These are phyloP conservation scores for Cardiocondyla obscurior DNA, from an alignment of 1,140 invertebrate species.

Conservation along the genomic window DNA sequence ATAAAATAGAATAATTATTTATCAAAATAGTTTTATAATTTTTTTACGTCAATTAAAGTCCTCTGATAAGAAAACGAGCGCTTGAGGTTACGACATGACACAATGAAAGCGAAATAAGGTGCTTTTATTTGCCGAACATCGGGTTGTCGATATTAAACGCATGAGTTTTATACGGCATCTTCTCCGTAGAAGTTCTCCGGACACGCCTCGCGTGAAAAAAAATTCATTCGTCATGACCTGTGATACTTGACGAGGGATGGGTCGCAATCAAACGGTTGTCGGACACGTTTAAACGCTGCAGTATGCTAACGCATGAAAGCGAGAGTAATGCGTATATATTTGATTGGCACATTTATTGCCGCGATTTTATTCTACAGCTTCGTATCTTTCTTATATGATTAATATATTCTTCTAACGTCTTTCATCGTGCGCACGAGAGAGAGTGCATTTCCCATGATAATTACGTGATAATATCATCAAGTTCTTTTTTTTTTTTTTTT, in stretches of 20 bases:
- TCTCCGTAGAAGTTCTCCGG: background rate
- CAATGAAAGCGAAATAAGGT: background rate
- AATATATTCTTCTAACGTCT: background rate
- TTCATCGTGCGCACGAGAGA: background rate
- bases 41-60: background rate
- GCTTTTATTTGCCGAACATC: background rate
- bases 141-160: slow-evolving; percentile 7
- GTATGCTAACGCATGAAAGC: slow-evolving; percentile 1
- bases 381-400: background rate
- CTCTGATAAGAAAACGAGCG: background rate
- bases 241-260: background rate
- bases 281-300: background rate
- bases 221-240: slow-evolving; percentile 22
- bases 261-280: background rate
- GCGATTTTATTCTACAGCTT: background rate
- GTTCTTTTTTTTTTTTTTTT: background rate
- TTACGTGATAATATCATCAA: background rate
- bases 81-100: background rate
- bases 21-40: background rate
- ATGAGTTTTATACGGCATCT: slow-evolving; percentile 6
- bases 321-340: slow-evolving; percentile 6
- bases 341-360: slow-evolving; percentile 28
- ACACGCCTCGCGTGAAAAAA: slow-evolving; percentile 1
- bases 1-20: background rate
- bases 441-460: background rate